Base-by-base conservation (phyloP, 2,113 vertebrate genomes). In the Hippocampus barbouri region DNA sequence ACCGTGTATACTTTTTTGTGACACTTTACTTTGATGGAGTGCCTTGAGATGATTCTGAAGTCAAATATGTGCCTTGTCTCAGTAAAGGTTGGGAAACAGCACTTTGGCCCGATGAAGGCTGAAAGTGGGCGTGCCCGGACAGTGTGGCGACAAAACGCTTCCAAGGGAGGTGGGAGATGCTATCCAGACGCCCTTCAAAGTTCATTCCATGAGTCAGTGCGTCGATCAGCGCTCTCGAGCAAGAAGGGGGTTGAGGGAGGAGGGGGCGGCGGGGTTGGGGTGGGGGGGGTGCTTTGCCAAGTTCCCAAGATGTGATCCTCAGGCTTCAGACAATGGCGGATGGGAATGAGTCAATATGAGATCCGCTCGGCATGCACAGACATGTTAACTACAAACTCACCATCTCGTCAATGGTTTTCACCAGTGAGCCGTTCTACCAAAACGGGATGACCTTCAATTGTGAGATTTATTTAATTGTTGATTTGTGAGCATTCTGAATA, bases 81-180 rank as follows among this genome's bases (percentile, higher is more conserved):
- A 53, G 2, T 2, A 53, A 18, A 53, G 53, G 21, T 56, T 23
- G n/a, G n/a, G 53, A n/a, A 56, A n/a, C 3, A n/a, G 9, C n/a
- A n/a, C 21, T 11, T 56, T 23, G 11, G 53, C 9, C 21, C 21
- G 8, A 23, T 10, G 21, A 23, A 23, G 21, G 21, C 53, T 11
- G 21, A 56, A 23, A 91, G 87, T 87, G 88, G 84, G 83, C 68
- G 65, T 11, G 68, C 69, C 87, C 27, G 83, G 88, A 86, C 86
- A 76, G 82, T 83, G 75, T 82, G 86, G 86, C 83, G 85, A 90
- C 86, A 79, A 88, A 78, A 87, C 62, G 76, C 77, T 89, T 89
- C 86, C 77, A 78, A 79, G 86, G 84, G 83, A 72, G 76, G 70
- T 80, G 76, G 27, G 78, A 89, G 89, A 89, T 67, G 78, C 79